Percentiles rank a stretch among this genome's conserved stretches.
Evolutionary conservation across 1,140 invertebrate genomes (phyloP).

Genomic region (Drosophila biarmipes): DNA sequence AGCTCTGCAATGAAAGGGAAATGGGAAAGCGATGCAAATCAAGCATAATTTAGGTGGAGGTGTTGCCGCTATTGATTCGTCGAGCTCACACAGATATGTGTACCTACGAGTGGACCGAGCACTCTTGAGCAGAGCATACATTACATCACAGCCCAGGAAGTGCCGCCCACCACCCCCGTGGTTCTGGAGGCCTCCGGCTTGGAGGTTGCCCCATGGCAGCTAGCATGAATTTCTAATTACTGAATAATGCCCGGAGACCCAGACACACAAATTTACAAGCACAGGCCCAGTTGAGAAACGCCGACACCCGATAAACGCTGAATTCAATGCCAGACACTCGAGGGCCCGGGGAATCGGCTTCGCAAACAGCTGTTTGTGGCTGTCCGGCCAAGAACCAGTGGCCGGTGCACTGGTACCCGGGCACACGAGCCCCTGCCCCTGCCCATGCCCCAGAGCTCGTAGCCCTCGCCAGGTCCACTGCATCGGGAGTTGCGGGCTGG

Average conservation of each 20-base stretch:
- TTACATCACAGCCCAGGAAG: conserved; percentile 32
- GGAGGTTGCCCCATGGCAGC: conserved; percentile 28
- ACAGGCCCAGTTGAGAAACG: conserved; percentile 6
- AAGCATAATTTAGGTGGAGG: conserved; percentile 14
- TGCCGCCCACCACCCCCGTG: not conserved
- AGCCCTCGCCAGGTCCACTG: conserved; percentile 11
- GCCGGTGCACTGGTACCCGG: conserved; percentile 2
- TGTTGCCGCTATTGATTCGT: conserved; percentile 9
- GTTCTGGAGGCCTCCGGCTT: not conserved
- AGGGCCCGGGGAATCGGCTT: conserved; percentile 8
- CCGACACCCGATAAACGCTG: conserved; percentile 36
- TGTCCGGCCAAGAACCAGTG: conserved; percentile 15
- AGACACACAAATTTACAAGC: not conserved
- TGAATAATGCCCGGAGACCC: conserved; percentile 29
- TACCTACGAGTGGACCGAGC: no score
- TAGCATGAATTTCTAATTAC: conserved; percentile 56
- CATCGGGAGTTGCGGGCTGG: conserved; percentile 10
- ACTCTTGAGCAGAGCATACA: conserved; percentile 3
- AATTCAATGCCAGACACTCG: conserved; percentile 48
- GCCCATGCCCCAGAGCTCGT: not conserved
- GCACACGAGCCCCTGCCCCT: no score
- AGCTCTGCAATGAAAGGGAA: conserved; percentile 21
- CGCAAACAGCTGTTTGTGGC: not conserved
- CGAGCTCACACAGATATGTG: not conserved
- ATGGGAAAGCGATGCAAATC: conserved; percentile 11